Conservation (phyloP, 2,797 vertebrate species). For the Molossus alvarezi region DNA sequence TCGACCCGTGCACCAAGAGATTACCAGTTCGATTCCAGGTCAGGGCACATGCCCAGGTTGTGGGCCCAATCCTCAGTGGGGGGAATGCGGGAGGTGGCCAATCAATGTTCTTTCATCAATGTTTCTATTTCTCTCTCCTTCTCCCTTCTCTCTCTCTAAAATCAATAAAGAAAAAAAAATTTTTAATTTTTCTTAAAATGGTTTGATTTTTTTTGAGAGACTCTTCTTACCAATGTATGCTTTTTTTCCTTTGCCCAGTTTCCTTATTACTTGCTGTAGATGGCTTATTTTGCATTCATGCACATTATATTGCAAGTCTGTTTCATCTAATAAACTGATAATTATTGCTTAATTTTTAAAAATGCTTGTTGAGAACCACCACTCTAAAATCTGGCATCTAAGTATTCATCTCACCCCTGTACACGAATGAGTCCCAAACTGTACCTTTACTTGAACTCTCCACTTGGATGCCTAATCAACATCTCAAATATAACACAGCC, state of each 20-base stretch:
- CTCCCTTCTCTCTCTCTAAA: too few relatives aligned
- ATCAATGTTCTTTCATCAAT: too few relatives aligned
- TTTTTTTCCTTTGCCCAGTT: constrained; percentile 88
- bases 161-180: too few relatives aligned
- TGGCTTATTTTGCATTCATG: constrained; percentile 92
- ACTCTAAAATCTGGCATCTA: background rate
- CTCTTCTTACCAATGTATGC: constrained; percentile 88
- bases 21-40: too few relatives aligned
- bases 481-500: background rate
- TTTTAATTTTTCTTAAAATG: constrained; percentile 58
- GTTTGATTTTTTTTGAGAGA: constrained; percentile 89
- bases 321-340: constrained; percentile 93
- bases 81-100: too few relatives aligned
- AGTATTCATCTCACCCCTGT: background rate
- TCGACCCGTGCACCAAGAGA: too few relatives aligned
- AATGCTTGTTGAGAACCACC: background rate
- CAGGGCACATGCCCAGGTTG: too few relatives aligned
- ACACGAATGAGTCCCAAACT: background rate
- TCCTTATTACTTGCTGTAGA: constrained; percentile 91
- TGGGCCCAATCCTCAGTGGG: too few relatives aligned
- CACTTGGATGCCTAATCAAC: background rate
- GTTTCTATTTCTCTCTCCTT: too few relatives aligned
- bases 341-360: constrained; percentile 88
- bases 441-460: too few relatives aligned
- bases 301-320: constrained; percentile 92